Base-by-base conservation (phyloP, 2,797 vertebrate genomes). In the Oophaga sylvatica region DNA sequence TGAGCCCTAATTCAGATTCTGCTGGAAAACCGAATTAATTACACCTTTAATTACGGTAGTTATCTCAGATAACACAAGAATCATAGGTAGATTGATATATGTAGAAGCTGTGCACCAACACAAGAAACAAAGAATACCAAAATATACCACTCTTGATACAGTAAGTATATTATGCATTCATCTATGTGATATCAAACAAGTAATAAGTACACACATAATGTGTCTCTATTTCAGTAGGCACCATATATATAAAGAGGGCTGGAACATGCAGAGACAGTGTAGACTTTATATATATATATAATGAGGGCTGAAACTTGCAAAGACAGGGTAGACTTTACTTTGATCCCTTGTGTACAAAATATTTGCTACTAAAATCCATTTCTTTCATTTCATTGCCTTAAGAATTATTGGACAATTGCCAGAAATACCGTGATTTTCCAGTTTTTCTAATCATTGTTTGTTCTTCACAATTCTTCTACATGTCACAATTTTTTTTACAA, bases 201-300 rank as follows among this genome's bases (percentile, higher is more conserved):
- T 6, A 31, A 11, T 71, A 84, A 87, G 75, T 59, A 71, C 63
- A 87, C 53, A 80, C 87, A 83, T 87, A 56, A 68, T 19, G 16
- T 56, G 45, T 31, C 59, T 77, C n/a, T 82, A 67, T 11, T 57
- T 73, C n/a, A 60, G 56, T n/a, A 59, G 65, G 73, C n/a, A 59
- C 26, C 31, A 70, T 78, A 7, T 53, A 70, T 68, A 20, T 60
- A 31, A 45, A 56, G 75, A 76, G 17, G 29, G 77, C 41, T 73
- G 5, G 48, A 83, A 83, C 73, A 83, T 68, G 87, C 65, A 68
- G 62, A 83, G 48, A 79, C 59, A 81, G 35, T 84, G 53, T 11
- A 26, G 63, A 9, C 57, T 67, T 71, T 29, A 67, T 68, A 87
- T 82, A 3, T 53, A 41, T 78, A 70, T 68, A 20, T 60, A 31